A percentile compares a stretch with the other conserved stretches of the same genome.
Evolutionary conservation across 2,888 invertebrate species (phyloP).

Genomic region (Amphipoea oculea): DNA sequence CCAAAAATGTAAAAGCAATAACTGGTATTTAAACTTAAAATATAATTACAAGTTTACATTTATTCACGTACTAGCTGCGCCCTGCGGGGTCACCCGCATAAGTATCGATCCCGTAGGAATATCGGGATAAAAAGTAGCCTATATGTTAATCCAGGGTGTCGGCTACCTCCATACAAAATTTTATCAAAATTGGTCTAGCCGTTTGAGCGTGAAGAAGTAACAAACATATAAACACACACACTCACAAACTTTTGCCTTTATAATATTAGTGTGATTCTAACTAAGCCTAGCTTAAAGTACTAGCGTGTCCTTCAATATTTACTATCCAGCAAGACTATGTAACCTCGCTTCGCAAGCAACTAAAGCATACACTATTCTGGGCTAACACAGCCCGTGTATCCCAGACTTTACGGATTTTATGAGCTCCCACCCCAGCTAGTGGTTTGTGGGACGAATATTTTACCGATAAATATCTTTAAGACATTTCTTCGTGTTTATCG

Average conservation of each 20-base stretch:
- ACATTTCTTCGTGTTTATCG: conserved; percentile 87
- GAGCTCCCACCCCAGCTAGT: conserved; percentile 76
- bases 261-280: background rate
- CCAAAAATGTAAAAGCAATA: background rate
- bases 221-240: too few relatives aligned
- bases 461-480: conserved; percentile 87
- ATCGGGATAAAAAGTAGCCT: too few relatives aligned
- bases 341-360: background rate
- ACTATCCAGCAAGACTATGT: background rate
- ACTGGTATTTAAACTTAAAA: background rate
- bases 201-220: too few relatives aligned
- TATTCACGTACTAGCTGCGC: background rate
- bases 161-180: too few relatives aligned
- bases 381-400: conserved; percentile 28
- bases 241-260: too few relatives aligned
- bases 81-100: too few relatives aligned
- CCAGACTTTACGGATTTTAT: conserved; percentile 75
- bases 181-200: too few relatives aligned
- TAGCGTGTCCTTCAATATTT: conserved; percentile 19
- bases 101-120: too few relatives aligned
- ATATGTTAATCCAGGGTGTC: too few relatives aligned
- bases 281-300: conserved; percentile 14
- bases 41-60: background rate
- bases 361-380: conserved; percentile 18
- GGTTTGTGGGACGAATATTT: conserved; percentile 84